A percentile compares a stretch with the other conserved stretches of the same genome.
Evolutionary conservation across 2,888 invertebrate genomes (phyloP).

Genomic region (Eremobia ochroleuca): DNA sequence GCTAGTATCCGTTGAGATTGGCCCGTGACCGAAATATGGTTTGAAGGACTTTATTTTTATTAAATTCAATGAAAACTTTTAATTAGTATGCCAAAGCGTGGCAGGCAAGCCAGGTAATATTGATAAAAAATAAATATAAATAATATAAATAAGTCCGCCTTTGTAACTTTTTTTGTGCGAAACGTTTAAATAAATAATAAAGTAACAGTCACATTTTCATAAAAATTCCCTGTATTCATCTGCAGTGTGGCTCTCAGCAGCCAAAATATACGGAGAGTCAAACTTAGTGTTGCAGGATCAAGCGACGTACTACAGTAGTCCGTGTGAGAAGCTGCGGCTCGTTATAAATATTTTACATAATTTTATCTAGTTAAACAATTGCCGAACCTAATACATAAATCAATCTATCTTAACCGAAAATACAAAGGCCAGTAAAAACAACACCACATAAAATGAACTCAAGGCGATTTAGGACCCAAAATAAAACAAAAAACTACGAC

Average conservation of each 20-base stretch:
- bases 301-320: too few species aligned
- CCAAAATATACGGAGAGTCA: too few species aligned
- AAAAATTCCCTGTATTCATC: too few species aligned
- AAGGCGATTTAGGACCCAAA: neutral
- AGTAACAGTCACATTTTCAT: too few species aligned
- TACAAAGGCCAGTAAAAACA: neutral
- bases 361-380: neutral
- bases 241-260: too few species aligned
- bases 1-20: too few species aligned
- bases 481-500: neutral
- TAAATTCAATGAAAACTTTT: neutral
- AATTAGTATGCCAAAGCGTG: neutral
- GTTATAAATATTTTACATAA: neutral
- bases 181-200: too few species aligned
- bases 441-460: neutral
- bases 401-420: neutral
- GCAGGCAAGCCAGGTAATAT: neutral
- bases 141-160: too few species aligned
- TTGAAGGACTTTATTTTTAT: too few species aligned
- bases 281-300: too few species aligned
- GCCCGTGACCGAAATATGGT: neutral
- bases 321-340: too few species aligned
- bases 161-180: too few species aligned
- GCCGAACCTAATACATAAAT: neutral
- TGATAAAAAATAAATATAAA: neutral